phyloP scores from a whole-genome alignment of 2,888 invertebrate species.

The Emesis russula region DNA sequence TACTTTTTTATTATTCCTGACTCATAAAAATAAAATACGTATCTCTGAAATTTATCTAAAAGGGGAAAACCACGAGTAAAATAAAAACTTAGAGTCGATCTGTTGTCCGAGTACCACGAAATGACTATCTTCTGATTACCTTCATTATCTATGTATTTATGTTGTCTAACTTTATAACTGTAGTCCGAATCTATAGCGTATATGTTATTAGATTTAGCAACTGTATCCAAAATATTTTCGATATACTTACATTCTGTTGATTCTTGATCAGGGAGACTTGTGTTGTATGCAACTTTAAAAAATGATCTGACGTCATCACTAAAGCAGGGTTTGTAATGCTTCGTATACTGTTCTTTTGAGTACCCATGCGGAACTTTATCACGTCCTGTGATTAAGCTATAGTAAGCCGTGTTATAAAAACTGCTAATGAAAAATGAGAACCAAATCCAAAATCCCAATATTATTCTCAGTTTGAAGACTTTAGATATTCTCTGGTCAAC shows the following conservation, averaged over 20 bases:
- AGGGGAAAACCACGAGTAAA: constrained; percentile 90
- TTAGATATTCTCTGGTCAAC: constrained; percentile 87
- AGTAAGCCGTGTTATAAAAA: constrained; percentile 91
- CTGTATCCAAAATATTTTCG: constrained; percentile 88
- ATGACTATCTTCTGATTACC: constrained; percentile 89
- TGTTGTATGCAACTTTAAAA: constrained; percentile 89
- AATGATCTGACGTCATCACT: constrained; percentile 88
- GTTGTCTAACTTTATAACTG: no score
- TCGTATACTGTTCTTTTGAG: constrained; percentile 80
- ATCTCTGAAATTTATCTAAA: constrained; percentile 87
- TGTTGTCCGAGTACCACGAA: no score
- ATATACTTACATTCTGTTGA: constrained; percentile 87
- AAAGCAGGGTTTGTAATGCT: constrained; percentile 90
- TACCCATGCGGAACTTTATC: neutral
- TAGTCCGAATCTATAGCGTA: constrained; percentile 90
- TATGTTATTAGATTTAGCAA: constrained; percentile 87
- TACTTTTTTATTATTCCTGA: constrained; percentile 89
- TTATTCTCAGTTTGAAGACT: constrained; percentile 86
- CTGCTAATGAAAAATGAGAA: constrained; percentile 91
- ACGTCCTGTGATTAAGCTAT: constrained; percentile 90
- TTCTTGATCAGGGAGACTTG: constrained; percentile 88
- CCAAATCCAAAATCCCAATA: constrained; percentile 91
- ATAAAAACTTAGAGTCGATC: constrained; percentile 88
- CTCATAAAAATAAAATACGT: constrained; percentile 89
- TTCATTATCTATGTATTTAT: constrained; percentile 73